Conservation (phyloP, 2,888 invertebrate genomes). For the Nephrotoma guestfalica region DNA sequence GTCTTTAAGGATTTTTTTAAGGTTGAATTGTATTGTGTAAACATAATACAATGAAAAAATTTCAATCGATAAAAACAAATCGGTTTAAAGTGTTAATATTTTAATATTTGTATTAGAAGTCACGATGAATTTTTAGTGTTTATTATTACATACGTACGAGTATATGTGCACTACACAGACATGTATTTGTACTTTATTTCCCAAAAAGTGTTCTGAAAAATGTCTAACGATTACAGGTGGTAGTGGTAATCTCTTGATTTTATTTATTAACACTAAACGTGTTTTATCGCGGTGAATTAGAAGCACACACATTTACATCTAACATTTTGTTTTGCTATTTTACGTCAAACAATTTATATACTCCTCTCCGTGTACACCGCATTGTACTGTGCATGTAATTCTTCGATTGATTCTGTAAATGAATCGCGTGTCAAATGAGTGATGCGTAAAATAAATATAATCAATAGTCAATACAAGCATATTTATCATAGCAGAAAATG, state of each 20-base stretch:
- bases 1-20: neutral
- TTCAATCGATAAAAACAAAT: neutral
- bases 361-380: too few species aligned
- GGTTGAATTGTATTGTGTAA: neutral
- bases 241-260: neutral
- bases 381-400: neutral
- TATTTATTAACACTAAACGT: neutral
- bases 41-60: neutral
- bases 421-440: neutral
- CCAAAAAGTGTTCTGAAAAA: too few species aligned
- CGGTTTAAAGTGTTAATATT: neutral
- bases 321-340: neutral
- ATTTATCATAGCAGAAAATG: neutral
- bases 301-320: neutral
- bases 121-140: neutral
- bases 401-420: neutral
- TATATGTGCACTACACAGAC: neutral
- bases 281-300: neutral
- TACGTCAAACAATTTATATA: neutral
- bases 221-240: too few species aligned
- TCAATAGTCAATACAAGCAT: neutral
- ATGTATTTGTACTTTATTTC: too few species aligned
- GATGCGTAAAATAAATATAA: neutral
- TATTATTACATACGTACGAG: neutral
- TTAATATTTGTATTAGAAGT: neutral